Base-by-base conservation (phyloP, 2,797 vertebrate species). In the Gymnopithys bicolor region DNA sequence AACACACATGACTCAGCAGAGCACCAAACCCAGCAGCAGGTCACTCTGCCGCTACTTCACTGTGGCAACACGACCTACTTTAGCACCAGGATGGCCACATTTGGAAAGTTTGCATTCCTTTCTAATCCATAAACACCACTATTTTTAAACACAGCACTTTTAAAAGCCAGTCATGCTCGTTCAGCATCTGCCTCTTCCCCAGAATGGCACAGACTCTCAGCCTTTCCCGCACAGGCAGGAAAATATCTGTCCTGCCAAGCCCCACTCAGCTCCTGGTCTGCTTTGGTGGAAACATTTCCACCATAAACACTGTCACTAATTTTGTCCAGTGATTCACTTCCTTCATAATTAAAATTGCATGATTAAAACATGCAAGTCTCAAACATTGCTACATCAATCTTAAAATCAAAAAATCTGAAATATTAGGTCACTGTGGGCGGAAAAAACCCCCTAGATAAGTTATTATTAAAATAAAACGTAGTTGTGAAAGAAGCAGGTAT, bases 141-240 rank as follows among this genome's bases (percentile, higher is more conserved):
- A 58, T 95, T 96, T 91, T 95, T 94, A 92, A 94, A 77, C n/a
- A 7, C 53, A 69, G 84, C 24, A 25, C 48, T 92, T 92, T 24
- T 7, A 59, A 37, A 76, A 84, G 66, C 46, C 73, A 81, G 74
- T 49, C 55, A 10, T 41, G 83, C 74, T 94, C 6, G 0, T 58
- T 80, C 78, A 92, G 87, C 82, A 43, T 85, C 79, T 94, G 64
- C 45, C 58, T 75, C 39, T 71, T 70, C 32, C 60, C 62, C 39
- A 33, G 58, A 25, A 49, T 1, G 16, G 58, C 43, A 23, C 73
- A 83, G 53, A 12, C 49, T 76, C 70, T 45, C 51, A 27, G 4
- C 9, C 63, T 70, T 66, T 66, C 18, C 53, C 59, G 63, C 90
- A 11, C 58, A 83, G 35, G 37, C 70, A 84, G 77, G 60, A 67